Conservation (phyloP, 2,113 vertebrate genomes). For the Percina caprodes region DNA sequence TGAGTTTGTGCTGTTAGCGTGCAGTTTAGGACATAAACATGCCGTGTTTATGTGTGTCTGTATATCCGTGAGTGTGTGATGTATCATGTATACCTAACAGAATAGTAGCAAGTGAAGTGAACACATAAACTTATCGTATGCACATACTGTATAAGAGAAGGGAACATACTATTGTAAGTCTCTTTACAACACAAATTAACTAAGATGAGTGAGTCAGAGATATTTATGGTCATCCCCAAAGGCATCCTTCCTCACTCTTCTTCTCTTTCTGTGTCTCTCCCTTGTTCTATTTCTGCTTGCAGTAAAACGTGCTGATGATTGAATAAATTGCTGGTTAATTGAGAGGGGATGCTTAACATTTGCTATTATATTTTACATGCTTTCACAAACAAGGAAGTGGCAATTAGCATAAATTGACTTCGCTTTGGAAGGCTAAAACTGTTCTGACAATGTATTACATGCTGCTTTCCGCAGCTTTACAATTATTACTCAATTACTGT, state of each 20-base stretch:
- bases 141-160: slow-evolving; percentile 27
- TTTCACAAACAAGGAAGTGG: slow-evolving; percentile 45
- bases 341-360: slow-evolving; percentile 60
- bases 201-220: slow-evolving; percentile 82
- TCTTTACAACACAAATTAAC: slow-evolving; percentile 74
- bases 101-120: slow-evolving; percentile 8
- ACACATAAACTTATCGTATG: slow-evolving; percentile 28
- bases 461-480: slow-evolving; percentile 15
- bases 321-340: slow-evolving; percentile 74
- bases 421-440: slow-evolving; percentile 17
- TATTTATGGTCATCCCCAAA: slow-evolving; percentile 79
- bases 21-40: slow-evolving; percentile 33
- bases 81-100: background rate
- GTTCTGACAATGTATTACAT: slow-evolving; percentile 11
- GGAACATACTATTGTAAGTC: slow-evolving; percentile 61
- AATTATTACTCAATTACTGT: slow-evolving; percentile 10
- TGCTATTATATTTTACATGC: slow-evolving; percentile 63
- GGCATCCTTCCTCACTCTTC: slow-evolving; percentile 57
- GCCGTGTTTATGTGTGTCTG: background rate
- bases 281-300: slow-evolving; percentile 49
- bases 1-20: slow-evolving; percentile 17
- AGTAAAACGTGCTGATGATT: slow-evolving; percentile 58
- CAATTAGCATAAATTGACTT: slow-evolving; percentile 57
- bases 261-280: slow-evolving; percentile 41
- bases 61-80: slow-evolving; percentile 1